Percentiles rank a stretch among this genome's conserved stretches.
Conservation (phyloP, 2,113 vertebrate species). For the Centropus unirufus region DNA sequence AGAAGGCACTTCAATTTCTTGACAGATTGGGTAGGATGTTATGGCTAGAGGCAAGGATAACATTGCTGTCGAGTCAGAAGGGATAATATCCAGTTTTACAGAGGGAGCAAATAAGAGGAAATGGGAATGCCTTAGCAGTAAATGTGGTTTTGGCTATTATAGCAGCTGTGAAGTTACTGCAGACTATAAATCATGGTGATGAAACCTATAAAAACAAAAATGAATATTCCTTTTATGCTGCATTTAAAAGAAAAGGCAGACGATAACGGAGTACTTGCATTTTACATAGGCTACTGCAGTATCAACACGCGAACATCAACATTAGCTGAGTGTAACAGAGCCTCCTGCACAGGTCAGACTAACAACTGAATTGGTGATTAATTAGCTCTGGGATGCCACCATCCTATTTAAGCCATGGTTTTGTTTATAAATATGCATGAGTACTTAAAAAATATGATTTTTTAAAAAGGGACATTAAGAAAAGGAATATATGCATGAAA, state of each 20-base stretch:
- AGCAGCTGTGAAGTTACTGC: constrained; percentile 70
- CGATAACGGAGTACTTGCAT: constrained; percentile 18
- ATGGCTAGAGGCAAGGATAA: constrained; percentile 69
- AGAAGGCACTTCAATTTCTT: constrained; percentile 74
- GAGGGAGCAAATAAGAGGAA: constrained; percentile 71
- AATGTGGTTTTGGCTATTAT: constrained; percentile 65
- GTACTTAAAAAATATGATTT: background rate
- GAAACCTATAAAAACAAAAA: constrained; percentile 71
- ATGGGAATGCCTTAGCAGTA: constrained; percentile 64
- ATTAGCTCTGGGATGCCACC: background rate
- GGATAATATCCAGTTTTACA: constrained; percentile 74
- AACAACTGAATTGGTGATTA: background rate
- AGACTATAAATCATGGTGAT: constrained; percentile 68
- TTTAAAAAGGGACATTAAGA: background rate
- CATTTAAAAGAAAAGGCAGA: constrained; percentile 32
- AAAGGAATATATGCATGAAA: background rate
- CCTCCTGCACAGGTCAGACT: background rate
- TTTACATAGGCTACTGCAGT: constrained; percentile 3
- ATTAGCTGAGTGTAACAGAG: background rate
- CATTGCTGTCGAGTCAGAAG: constrained; percentile 70
- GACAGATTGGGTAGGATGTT: constrained; percentile 68
- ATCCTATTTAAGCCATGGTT: background rate
- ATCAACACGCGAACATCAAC: background rate
- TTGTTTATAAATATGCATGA: background rate
- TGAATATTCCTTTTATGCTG: constrained; percentile 53